Conservation (phyloP, 2,888 invertebrate species). For the Parochlus steinenii region DNA sequence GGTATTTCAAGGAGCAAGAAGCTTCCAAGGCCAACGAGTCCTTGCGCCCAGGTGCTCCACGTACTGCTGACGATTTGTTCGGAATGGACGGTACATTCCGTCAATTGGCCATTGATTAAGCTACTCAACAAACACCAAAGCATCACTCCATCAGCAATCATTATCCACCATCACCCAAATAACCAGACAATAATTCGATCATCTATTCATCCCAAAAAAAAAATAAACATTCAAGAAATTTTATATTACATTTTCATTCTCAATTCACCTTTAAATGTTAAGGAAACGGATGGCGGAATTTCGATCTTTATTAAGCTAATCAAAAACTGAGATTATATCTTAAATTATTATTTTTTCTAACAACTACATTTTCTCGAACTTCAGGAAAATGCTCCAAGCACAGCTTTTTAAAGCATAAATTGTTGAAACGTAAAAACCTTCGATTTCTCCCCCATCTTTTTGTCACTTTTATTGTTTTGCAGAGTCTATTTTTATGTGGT, state of each 20-base stretch:
- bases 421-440: too few relatives aligned
- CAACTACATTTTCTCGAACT: neutral
- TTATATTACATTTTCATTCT: neutral
- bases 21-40: slow-evolving; percentile 60
- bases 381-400: neutral
- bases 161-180: neutral
- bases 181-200: neutral
- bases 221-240: neutral
- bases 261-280: too few relatives aligned
- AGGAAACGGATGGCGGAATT: too few relatives aligned
- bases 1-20: slow-evolving; percentile 71
- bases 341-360: too few relatives aligned
- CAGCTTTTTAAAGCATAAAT: too few relatives aligned
- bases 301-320: too few relatives aligned
- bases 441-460: too few relatives aligned
- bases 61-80: slow-evolving; percentile 70
- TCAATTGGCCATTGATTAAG: slow-evolving; percentile 64
- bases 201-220: neutral
- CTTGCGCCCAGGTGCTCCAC: slow-evolving; percentile 68
- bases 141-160: neutral
- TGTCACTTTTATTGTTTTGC: too few relatives aligned
- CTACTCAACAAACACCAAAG: slow-evolving; percentile 1
- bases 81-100: slow-evolving; percentile 83
- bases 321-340: too few relatives aligned
- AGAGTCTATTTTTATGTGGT: too few relatives aligned